Conservation (phyloP, 2,113 vertebrate species). For the Pseudopodoces humilis region DNA sequence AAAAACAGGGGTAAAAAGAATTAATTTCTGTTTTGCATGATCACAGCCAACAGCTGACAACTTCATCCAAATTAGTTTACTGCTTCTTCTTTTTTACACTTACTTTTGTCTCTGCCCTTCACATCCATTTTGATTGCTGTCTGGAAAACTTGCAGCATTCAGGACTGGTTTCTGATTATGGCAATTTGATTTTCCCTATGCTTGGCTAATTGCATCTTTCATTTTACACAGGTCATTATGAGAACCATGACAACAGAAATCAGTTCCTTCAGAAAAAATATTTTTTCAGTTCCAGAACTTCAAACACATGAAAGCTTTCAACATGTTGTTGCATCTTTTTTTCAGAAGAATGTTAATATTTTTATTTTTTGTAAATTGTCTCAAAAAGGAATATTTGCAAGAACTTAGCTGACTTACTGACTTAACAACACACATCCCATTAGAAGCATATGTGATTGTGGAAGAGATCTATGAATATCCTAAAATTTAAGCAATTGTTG, state of each 20-base stretch:
- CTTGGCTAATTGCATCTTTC: slow-evolving; percentile 18
- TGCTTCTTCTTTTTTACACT: not conserved
- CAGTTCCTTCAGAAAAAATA: not conserved
- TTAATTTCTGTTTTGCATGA: not conserved
- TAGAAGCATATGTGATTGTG: not conserved
- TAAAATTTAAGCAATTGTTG: not conserved
- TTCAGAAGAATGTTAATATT: not conserved
- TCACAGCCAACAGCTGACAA: not conserved
- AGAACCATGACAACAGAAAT: not conserved
- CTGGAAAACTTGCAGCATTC: not conserved
- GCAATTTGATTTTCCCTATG: not conserved
- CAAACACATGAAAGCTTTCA: not conserved
- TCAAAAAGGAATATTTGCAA: not conserved
- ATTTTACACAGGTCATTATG: not conserved
- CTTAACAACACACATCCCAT: not conserved
- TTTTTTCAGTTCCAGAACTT: not conserved
- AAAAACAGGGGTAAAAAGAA: not conserved
- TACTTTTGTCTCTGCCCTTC: not conserved
- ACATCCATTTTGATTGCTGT: not conserved
- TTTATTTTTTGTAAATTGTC: not conserved
- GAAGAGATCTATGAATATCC: not conserved
- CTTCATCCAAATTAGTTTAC: not conserved
- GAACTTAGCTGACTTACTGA: not conserved
- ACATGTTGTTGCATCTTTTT: not conserved
- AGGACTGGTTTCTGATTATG: not conserved